These are phyloP conservation scores for Eulemur rubriventer DNA, from an alignment of 2,797 vertebrate genomes.

Conservation along the genomic window DNA sequence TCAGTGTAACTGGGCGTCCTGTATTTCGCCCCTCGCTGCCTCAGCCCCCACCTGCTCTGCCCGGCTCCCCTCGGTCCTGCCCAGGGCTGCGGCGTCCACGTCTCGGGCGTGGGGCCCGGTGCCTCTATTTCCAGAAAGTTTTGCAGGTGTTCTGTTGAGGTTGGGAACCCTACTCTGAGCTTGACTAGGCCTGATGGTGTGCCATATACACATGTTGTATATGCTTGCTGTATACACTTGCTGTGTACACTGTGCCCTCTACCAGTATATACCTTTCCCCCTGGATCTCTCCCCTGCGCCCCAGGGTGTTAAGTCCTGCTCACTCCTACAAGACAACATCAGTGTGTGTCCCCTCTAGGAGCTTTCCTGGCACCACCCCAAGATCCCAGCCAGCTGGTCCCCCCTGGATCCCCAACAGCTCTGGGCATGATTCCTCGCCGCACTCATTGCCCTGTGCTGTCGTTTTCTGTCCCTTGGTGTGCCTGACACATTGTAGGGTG, in stretches of 20 bases:
- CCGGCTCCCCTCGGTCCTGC: too few relatives aligned
- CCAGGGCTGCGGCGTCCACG: too few relatives aligned
- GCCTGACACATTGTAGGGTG: neutral
- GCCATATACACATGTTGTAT: neutral
- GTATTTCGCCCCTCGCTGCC: neutral
- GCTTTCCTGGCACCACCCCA: too few relatives aligned
- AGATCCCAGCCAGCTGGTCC: neutral
- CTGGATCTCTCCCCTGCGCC: fast-evolving
- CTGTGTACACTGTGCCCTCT: neutral
- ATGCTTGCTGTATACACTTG: neutral
- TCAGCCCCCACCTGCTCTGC: neutral
- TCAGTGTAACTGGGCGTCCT: neutral
- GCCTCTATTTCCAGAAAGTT: neutral
- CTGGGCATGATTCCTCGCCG: neutral
- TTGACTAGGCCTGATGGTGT: fast-evolving
- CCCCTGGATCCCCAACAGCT: fast-evolving
- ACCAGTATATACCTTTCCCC: too few relatives aligned
- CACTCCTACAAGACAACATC: neutral
- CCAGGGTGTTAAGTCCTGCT: fast-evolving
- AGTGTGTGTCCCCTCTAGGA: neutral
- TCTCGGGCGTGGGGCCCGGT: fast-evolving
- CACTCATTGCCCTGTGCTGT: too few relatives aligned
- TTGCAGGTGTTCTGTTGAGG: neutral
- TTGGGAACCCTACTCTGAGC: neutral
- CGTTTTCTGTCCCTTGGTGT: neutral